Conservation (phyloP, 2,113 vertebrate genomes). For the Cichladusa arquata region DNA sequence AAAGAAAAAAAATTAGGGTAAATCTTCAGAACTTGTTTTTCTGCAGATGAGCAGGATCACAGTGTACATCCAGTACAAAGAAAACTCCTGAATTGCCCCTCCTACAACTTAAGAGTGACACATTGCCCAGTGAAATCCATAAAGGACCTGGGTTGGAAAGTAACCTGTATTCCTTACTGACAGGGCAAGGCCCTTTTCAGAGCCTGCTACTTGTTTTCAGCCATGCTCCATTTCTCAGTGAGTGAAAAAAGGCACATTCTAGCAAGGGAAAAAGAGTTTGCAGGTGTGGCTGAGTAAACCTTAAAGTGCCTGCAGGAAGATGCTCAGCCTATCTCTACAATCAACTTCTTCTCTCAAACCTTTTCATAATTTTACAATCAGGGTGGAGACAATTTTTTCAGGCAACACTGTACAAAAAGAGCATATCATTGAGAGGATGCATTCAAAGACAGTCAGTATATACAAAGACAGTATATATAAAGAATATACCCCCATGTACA, state of each 20-base stretch:
- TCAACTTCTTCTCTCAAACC: background rate
- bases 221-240: background rate
- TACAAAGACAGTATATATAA: too few relatives aligned
- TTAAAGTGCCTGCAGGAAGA: background rate
- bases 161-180: background rate
- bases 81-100: background rate
- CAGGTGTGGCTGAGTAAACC: background rate
- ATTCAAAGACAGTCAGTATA: background rate
- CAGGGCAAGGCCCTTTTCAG: background rate
- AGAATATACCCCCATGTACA: background rate
- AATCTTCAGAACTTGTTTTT: background rate
- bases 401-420: background rate
- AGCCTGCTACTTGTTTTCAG: background rate
- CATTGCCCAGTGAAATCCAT: background rate
- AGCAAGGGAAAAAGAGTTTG: background rate
- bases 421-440: background rate
- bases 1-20: background rate
- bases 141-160: background rate
- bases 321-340: background rate
- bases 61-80: background rate
- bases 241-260: background rate
- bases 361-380: background rate
- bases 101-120: rapidly evolving
- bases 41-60: background rate
- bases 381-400: background rate